A percentile compares a stretch with the other conserved stretches of the same genome.
Conservation (phyloP, 2,797 vertebrate species). For the Microctenopoma steveboyesi region DNA sequence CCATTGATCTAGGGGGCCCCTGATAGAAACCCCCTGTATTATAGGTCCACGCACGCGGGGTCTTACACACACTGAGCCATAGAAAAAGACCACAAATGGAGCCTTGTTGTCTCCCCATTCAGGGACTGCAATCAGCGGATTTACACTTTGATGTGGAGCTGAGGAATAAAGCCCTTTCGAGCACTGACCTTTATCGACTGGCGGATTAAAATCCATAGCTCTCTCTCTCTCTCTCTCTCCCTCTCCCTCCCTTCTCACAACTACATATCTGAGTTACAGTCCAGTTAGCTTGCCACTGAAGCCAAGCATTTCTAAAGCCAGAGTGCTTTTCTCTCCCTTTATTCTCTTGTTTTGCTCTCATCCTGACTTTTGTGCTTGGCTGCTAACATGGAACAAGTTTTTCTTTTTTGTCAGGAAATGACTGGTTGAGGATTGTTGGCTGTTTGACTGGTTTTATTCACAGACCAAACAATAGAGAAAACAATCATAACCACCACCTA, state of each 20-base stretch:
- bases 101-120: slow-evolving; percentile 84
- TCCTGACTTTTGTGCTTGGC: slow-evolving; percentile 58
- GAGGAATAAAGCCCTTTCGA: slow-evolving; percentile 86
- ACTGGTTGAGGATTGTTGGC: slow-evolving; percentile 28
- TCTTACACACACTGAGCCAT: slow-evolving; percentile 81
- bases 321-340: slow-evolving; percentile 46
- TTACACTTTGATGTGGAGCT: slow-evolving; percentile 85
- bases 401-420: slow-evolving; percentile 42
- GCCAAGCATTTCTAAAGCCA: slow-evolving; percentile 67
- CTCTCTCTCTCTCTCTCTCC: slow-evolving; percentile 50
- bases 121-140: slow-evolving; percentile 85
- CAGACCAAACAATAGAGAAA: slow-evolving; percentile 10
- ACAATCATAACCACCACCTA: slow-evolving; percentile 10
- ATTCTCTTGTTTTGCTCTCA: slow-evolving; percentile 41
- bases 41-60: slow-evolving; percentile 78
- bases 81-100: slow-evolving; percentile 84
- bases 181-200: slow-evolving; percentile 85
- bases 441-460: slow-evolving; percentile 34
- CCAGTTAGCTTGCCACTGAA: slow-evolving; percentile 59
- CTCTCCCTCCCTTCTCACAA: slow-evolving; percentile 61
- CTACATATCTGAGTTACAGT: slow-evolving; percentile 84
- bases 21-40: slow-evolving; percentile 81
- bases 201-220: slow-evolving; percentile 84
- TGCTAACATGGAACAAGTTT: slow-evolving; percentile 55
- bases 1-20: slow-evolving; percentile 85